A percentile compares a stretch with the other conserved stretches of the same genome.
phyloP scores from a whole-genome alignment of 2,113 vertebrate species.

The Misgurnus mizolepis region DNA sequence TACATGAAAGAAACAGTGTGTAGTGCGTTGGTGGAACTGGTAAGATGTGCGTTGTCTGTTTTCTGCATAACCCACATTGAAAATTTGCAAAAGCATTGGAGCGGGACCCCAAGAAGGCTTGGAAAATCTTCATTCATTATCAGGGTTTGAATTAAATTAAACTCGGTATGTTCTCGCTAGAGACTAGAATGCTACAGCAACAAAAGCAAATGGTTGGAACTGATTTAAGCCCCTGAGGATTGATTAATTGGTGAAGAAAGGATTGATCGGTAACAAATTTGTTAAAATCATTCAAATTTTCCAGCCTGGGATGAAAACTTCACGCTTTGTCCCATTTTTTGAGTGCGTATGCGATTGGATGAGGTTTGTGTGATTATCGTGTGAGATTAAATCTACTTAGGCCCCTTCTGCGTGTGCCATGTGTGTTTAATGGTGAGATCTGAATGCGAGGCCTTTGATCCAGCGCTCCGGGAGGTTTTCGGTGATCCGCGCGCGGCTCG shows the following conservation, averaged over 20 bases:
- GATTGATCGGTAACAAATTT: neutral
- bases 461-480: conserved; percentile 6
- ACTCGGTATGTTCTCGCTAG: neutral
- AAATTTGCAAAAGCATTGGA: conserved; percentile 16
- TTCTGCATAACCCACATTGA: conserved; percentile 13
- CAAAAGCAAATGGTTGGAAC: conserved; percentile 3
- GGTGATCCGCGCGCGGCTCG: neutral
- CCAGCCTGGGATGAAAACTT: neutral
- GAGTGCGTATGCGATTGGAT: neutral
- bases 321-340: neutral
- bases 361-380: neutral
- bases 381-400: conserved; percentile 13
- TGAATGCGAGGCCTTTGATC: conserved; percentile 18
- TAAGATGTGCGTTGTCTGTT: conserved; percentile 27
- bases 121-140: conserved; percentile 27
- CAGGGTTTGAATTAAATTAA: conserved; percentile 26
- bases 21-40: conserved; percentile 16
- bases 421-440: conserved; percentile 27
- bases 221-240: neutral
- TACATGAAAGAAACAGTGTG: conserved; percentile 22
- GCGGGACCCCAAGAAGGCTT: neutral
- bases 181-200: neutral
- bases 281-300: neutral
- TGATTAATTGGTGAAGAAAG: neutral
- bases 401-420: neutral